These are phyloP conservation scores for Ibycter americanus DNA, from an alignment of 2,797 vertebrate species.

Conservation along the genomic window DNA sequence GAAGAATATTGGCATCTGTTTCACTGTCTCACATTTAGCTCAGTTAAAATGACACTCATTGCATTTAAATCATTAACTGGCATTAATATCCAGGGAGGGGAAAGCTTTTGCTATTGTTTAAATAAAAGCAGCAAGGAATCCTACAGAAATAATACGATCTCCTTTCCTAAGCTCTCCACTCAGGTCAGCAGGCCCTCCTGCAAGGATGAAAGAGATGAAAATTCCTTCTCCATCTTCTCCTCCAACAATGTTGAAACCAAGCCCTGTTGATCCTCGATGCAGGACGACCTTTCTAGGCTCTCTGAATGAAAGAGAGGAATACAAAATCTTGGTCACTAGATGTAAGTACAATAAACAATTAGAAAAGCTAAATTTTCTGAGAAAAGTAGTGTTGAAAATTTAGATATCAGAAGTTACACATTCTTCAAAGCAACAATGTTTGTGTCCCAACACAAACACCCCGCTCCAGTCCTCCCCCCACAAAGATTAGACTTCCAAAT, in stretches of 20 bases:
- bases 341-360: background rate
- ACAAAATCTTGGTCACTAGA: background rate
- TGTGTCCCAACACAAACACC: rapidly evolving
- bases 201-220: slow-evolving; percentile 98
- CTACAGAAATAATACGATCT: slow-evolving; percentile 93
- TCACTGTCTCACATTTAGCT: background rate
- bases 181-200: slow-evolving; percentile 94
- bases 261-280: slow-evolving; percentile 91
- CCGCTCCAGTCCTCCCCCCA: rapidly evolving
- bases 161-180: slow-evolving; percentile 96
- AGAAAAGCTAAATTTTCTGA: background rate
- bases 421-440: background rate
- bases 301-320: slow-evolving; percentile 70
- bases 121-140: slow-evolving; percentile 36
- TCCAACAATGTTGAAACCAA: slow-evolving; percentile 98
- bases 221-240: slow-evolving; percentile 98
- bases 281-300: slow-evolving; percentile 94
- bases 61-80: background rate
- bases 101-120: background rate
- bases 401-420: background rate
- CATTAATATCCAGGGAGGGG: background rate
- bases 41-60: background rate
- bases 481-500: background rate
- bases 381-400: background rate
- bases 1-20: background rate